These are phyloP conservation scores for Megaptera novaeangliae DNA, from an alignment of 2,113 vertebrate species.

Conservation along the genomic window DNA sequence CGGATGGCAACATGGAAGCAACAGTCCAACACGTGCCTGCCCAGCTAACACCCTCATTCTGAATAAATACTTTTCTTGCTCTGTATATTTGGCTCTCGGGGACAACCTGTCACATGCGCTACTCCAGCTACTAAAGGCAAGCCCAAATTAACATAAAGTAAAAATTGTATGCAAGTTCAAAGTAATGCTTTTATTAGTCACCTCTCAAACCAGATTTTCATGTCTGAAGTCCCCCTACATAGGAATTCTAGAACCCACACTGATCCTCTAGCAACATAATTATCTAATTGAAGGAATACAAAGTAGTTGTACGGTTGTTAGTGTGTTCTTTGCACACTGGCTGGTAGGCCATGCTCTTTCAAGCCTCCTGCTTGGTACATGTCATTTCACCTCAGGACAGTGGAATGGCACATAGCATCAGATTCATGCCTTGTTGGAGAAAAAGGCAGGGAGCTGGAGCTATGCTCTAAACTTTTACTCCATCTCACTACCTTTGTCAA, in stretches of 20 bases:
- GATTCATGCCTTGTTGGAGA: not conserved
- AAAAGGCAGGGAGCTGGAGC: rapidly evolving
- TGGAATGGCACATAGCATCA: rapidly evolving
- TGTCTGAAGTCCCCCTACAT: not conserved
- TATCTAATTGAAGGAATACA: not conserved
- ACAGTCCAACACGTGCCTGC: rapidly evolving
- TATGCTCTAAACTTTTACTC: rapidly evolving
- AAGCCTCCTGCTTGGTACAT: rapidly evolving
- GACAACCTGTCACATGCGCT: not conserved
- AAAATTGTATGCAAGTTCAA: not conserved
- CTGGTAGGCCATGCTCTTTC: not conserved
- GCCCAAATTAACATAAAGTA: not conserved
- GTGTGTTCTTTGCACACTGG: not conserved
- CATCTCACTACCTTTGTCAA: not conserved
- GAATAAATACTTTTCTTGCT: not conserved
- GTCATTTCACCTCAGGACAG: too few species aligned
- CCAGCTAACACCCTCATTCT: not conserved
- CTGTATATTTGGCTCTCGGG: not conserved
- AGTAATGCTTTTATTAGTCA: not conserved
- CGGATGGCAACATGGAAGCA: not conserved
- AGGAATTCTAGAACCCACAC: not conserved
- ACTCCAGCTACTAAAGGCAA: not conserved
- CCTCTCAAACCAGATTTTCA: not conserved
- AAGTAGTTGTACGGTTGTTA: not conserved
- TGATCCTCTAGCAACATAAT: not conserved